Evolutionary conservation across 2,113 vertebrate genomes (phyloP).

Genomic region (Gopherus flavomarginatus): DNA sequence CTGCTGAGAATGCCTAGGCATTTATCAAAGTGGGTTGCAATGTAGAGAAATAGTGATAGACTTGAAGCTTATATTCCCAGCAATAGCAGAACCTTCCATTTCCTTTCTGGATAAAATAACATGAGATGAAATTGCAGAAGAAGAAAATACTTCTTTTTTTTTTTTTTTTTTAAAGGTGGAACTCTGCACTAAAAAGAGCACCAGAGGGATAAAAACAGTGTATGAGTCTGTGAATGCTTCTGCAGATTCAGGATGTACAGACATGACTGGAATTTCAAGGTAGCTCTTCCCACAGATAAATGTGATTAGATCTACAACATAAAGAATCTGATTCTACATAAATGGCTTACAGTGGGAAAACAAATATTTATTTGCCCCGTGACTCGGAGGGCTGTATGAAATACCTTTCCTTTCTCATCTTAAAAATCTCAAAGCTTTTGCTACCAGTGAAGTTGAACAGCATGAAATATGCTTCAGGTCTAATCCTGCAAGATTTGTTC

Average conservation of each 20-base stretch:
- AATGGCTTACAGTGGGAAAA: background rate
- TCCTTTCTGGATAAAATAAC: constrained; percentile 31
- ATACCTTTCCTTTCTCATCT: background rate
- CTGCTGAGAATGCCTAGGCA: constrained; percentile 58
- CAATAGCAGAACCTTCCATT: constrained; percentile 32
- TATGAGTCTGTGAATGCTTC: constrained; percentile 1
- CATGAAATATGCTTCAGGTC: background rate
- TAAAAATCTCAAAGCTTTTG: background rate
- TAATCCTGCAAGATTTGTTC: background rate
- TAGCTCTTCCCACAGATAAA: background rate
- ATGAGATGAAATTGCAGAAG: constrained; percentile 13
- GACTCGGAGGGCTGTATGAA: background rate
- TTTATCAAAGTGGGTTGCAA: constrained; percentile 64
- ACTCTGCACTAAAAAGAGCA: constrained; percentile 14
- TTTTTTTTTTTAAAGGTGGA: background rate
- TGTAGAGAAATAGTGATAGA: constrained; percentile 50
- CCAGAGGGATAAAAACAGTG: constrained; percentile 42
- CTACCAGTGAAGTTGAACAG: background rate
- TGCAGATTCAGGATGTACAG: background rate
- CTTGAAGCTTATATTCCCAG: constrained; percentile 13
- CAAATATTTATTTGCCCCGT: background rate
- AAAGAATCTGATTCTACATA: background rate
- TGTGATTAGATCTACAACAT: background rate
- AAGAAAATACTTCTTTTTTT: background rate
- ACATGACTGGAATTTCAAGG: constrained; percentile 40